These are phyloP conservation scores for Drosophila sproati DNA, from an alignment of 1,140 invertebrate genomes.

Conservation along the genomic window DNA sequence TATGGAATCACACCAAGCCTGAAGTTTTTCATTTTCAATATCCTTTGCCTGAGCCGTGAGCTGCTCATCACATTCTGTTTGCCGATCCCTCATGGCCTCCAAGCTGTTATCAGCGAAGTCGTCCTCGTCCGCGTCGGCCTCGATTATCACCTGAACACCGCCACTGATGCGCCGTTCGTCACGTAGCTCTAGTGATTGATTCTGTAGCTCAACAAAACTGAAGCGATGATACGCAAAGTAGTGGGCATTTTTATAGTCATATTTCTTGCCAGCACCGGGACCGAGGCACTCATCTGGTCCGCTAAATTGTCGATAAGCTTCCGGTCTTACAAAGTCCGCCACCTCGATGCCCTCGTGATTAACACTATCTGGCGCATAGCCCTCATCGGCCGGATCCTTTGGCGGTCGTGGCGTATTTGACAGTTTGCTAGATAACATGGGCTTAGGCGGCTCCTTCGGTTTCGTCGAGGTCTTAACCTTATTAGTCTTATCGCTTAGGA, in stretches of 20 bases:
- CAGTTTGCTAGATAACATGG: slow-evolving; percentile 16
- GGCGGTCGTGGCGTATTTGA: slow-evolving; percentile 71
- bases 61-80: slow-evolving; percentile 39
- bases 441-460: background rate
- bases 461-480: background rate
- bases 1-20: background rate
- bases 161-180: slow-evolving; percentile 28
- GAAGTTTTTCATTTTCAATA: background rate
- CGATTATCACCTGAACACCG: slow-evolving; percentile 30
- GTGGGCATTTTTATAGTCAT: slow-evolving; percentile 62
- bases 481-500: background rate
- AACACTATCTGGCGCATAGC: slow-evolving; percentile 47
- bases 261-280: slow-evolving; percentile 56
- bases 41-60: slow-evolving; percentile 34
- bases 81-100: slow-evolving; percentile 34
- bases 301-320: slow-evolving; percentile 58
- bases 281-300: slow-evolving; percentile 59
- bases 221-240: slow-evolving; percentile 77
- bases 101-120: slow-evolving; percentile 6
- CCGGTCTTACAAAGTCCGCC: slow-evolving; percentile 37
- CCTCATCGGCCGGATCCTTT: slow-evolving; percentile 68
- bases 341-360: slow-evolving; percentile 52
- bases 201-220: slow-evolving; percentile 51
- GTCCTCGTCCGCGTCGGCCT: slow-evolving; percentile 25
- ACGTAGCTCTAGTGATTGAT: slow-evolving; percentile 34